These are phyloP conservation scores for Hermatobates lingyangjiaoensis DNA, from an alignment of 1,140 invertebrate genomes.

Conservation along the genomic window DNA sequence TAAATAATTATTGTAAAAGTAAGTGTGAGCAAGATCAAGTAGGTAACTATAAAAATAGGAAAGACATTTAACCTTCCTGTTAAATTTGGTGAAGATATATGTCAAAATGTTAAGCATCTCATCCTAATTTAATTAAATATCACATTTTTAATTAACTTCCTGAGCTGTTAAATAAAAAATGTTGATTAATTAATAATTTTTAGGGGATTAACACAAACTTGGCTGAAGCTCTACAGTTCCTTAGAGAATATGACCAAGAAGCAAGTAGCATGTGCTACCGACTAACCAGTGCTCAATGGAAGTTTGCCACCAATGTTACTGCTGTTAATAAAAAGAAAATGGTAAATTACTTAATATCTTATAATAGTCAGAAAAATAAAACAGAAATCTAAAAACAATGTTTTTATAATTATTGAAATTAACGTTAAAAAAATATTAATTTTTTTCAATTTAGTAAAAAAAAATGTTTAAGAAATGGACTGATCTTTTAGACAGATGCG, in stretches of 20 bases:
- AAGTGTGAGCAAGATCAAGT: no score
- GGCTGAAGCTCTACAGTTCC: slow-evolving; percentile 45
- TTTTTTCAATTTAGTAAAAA: not conserved
- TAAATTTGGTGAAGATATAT: no score
- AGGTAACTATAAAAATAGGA: no score
- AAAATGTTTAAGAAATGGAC: not conserved
- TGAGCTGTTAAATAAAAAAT: no score
- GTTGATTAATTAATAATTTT: slow-evolving; percentile 8
- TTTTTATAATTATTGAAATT: not conserved
- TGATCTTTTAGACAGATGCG: slow-evolving; percentile 33
- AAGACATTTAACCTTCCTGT: no score
- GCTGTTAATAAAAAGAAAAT: slow-evolving; percentile 45
- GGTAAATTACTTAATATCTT: slow-evolving; percentile 28
- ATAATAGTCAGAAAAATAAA: not conserved
- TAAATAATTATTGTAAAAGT: no score
- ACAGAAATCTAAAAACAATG: not conserved
- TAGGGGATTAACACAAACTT: slow-evolving; percentile 50
- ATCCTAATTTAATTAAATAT: no score
- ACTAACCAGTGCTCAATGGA: slow-evolving; percentile 50
- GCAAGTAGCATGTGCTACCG: slow-evolving; percentile 49
- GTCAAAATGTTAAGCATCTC: no score
- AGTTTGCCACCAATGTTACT: slow-evolving; percentile 59
- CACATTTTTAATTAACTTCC: no score
- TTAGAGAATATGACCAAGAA: slow-evolving; percentile 49
- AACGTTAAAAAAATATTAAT: not conserved